Percentiles rank a stretch among this genome's conserved stretches.
Conservation (phyloP, 2,888 invertebrate species). For the Stegana nigrithorax region DNA sequence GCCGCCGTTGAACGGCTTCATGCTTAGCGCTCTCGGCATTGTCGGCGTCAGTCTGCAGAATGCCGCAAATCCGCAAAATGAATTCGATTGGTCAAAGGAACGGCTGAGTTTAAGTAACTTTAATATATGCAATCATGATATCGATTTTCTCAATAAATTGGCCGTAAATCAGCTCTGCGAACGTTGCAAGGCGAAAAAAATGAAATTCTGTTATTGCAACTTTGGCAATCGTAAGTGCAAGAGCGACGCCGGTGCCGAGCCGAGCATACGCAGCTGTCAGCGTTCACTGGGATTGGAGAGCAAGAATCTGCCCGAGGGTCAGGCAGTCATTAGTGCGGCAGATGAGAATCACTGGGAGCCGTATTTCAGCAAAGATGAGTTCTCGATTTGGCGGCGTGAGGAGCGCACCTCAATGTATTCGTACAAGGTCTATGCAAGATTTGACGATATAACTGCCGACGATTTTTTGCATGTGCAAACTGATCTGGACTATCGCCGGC, state of each 20-base stretch:
- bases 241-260: slow-evolving; percentile 31
- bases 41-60: slow-evolving; percentile 66
- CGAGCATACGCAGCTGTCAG: slow-evolving; percentile 69
- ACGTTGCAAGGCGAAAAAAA: slow-evolving; percentile 52
- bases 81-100: slow-evolving; percentile 75
- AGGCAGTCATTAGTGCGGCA: slow-evolving; percentile 42
- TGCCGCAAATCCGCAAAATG: slow-evolving; percentile 61
- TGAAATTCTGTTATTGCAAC: slow-evolving; percentile 60
- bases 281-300: slow-evolving; percentile 26
- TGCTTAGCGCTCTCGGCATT: slow-evolving; percentile 72
- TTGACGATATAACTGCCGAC: slow-evolving; percentile 80
- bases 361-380: slow-evolving; percentile 82
- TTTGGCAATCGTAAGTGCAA: slow-evolving; percentile 54
- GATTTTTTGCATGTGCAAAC: slow-evolving; percentile 87
- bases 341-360: slow-evolving; percentile 71
- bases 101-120: slow-evolving; percentile 73
- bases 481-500: slow-evolving; percentile 80
- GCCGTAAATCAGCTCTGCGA: slow-evolving; percentile 70
- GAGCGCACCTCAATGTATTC: slow-evolving; percentile 79
- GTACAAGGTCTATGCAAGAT: slow-evolving; percentile 89
- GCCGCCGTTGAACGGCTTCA: slow-evolving; percentile 71
- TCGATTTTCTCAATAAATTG: slow-evolving; percentile 72
- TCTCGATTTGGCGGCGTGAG: slow-evolving; percentile 84
- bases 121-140: slow-evolving; percentile 71
- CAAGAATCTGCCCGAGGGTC: slow-evolving; percentile 30